Evolutionary conservation across 2,797 vertebrate species (phyloP).

Genomic region (Sparidentex hasta): DNA sequence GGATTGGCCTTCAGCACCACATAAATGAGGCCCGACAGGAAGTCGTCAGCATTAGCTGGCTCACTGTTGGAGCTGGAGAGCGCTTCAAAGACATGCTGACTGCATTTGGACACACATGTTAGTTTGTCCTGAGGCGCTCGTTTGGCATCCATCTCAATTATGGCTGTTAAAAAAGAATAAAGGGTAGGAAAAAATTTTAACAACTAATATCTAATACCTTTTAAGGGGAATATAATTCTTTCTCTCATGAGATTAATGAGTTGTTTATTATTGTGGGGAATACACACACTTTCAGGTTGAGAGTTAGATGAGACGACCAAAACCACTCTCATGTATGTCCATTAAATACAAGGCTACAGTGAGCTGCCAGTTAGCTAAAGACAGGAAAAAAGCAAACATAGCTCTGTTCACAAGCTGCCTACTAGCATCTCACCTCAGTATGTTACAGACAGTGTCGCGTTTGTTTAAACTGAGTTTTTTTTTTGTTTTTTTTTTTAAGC

Average conservation of each 20-base stretch:
- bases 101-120: constrained; percentile 85
- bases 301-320: not conserved
- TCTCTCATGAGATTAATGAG: not conserved
- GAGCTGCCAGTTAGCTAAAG: not conserved
- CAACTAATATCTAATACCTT: not conserved
- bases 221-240: not conserved
- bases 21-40: constrained; percentile 86
- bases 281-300: not conserved
- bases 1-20: constrained; percentile 89
- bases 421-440: not conserved
- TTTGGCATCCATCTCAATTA: constrained; percentile 90
- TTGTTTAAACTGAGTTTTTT: not conserved
- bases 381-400: not conserved
- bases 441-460: not conserved
- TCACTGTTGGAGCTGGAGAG: constrained; percentile 81
- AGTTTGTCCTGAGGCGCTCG: constrained; percentile 89
- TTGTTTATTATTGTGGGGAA: not conserved
- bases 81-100: constrained; percentile 85
- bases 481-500: too few species aligned
- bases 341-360: constrained; percentile 1
- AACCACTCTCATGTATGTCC: not conserved
- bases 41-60: constrained; percentile 88
- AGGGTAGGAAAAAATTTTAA: constrained; percentile 1
- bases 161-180: constrained; percentile 69
- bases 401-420: not conserved